Evolutionary conservation across 2,113 vertebrate species (phyloP), one percentile per base, ranked within the genome.

Genomic region (Arenaria interpres): DNA sequence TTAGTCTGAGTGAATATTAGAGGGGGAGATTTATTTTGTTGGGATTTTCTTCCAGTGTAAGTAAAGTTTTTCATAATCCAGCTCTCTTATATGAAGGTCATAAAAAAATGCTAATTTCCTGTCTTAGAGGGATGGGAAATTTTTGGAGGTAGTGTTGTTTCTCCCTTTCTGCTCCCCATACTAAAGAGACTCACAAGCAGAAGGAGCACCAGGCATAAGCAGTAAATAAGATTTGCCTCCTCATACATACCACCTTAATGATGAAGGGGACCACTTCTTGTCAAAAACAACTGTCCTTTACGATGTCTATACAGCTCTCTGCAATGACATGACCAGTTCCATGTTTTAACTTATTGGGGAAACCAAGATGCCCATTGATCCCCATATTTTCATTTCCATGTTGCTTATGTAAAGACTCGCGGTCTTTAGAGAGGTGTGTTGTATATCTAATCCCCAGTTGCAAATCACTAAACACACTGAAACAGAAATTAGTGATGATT

Each of bases 181-280:
- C 24, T 67, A 16, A 53, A 39, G 20, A 64, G 21, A 30, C 32
- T 89, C n/a, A 16, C 0, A 64, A 89, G 30, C 30, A 56, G 67
- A 63, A 91, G 27, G 45, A 81, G 25, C 53, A 56, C 10, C 11
- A 74, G 21, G 23, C 23, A 25, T 50, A 46, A 76, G 15, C 23
- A 74, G 25, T 6, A 39, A 78, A 13, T 28, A 39, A 85, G 48
- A 39, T 88, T 75, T 82, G 13, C 46, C 6, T 28, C 4, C 46
- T 51, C n/a, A 46, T 21, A 48, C 5, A 4, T 50, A 32, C 0
- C 0, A 1, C 48, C 37, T 75, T 68, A 43, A 32, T 50, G 28
- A 53, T 57, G n/a, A 39, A 43, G 32, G 4, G 83, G 32, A 45
- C 45, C 21, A 35, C 7, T 60, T 77, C 20, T 59, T 73, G 25